These are phyloP conservation scores for Cheilosia variabilis DNA, from an alignment of 2,888 invertebrate genomes.

Conservation along the genomic window DNA sequence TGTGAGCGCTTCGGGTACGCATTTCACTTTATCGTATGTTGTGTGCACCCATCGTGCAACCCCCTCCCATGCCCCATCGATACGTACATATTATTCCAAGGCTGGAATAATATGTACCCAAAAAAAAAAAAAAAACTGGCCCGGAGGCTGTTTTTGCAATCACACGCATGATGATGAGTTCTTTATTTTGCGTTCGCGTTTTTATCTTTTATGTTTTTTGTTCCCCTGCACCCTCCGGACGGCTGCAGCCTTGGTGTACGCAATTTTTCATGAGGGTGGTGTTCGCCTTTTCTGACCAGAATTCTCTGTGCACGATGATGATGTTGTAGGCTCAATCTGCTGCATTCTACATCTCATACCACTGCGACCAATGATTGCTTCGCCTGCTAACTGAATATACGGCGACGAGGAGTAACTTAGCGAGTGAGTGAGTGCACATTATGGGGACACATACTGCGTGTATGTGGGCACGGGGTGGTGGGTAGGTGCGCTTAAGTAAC, in stretches of 20 bases:
- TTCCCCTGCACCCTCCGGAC: not conserved
- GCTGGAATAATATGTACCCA: too few relatives aligned
- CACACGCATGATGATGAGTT: slow-evolving; percentile 75
- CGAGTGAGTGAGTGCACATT: slow-evolving; percentile 60
- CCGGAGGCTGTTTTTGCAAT: slow-evolving; percentile 74
- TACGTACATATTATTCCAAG: slow-evolving; percentile 61
- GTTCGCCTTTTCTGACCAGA: slow-evolving; percentile 66
- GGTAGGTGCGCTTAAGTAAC: slow-evolving; percentile 69
- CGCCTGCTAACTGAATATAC: slow-evolving; percentile 54
- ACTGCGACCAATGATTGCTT: slow-evolving; percentile 71
- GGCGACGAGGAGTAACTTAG: slow-evolving; percentile 38
- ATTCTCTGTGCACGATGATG: slow-evolving; percentile 45
- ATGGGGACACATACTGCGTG: slow-evolving; percentile 49
- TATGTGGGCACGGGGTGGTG: not conserved
- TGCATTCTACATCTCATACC: slow-evolving; percentile 68
- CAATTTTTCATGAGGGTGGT: slow-evolving; percentile 59
- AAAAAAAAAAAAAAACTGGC: slow-evolving; percentile 48
- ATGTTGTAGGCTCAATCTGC: slow-evolving; percentile 70
- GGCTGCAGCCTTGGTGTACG: slow-evolving; percentile 36
- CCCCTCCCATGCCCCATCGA: slow-evolving; percentile 37
- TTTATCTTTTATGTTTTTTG: slow-evolving; percentile 65
- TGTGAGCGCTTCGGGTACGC: slow-evolving; percentile 65
- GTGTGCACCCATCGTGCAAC: slow-evolving; percentile 61
- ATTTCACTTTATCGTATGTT: slow-evolving; percentile 52
- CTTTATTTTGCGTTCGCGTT: slow-evolving; percentile 72